Evolutionary conservation across 2,888 invertebrate species (phyloP).

Genomic region (Conchocele bisecta): DNA sequence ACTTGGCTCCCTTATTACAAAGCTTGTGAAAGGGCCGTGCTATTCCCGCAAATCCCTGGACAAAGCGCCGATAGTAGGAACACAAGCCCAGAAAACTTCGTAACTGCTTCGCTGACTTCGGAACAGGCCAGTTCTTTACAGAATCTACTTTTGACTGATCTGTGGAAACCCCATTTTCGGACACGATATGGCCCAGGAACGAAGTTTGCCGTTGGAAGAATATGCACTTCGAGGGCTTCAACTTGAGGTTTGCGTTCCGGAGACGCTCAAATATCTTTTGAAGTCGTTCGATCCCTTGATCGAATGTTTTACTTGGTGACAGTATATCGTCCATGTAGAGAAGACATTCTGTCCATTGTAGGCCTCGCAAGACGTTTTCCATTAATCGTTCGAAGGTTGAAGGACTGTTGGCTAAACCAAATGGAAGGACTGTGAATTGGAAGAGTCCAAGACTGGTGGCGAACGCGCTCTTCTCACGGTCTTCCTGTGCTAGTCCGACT

Average conservation of each 20-base stretch:
- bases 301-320: slow-evolving; percentile 16
- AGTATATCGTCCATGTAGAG: slow-evolving; percentile 59
- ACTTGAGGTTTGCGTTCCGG: slow-evolving; percentile 37
- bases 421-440: not conserved
- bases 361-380: slow-evolving; percentile 42
- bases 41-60: slow-evolving; percentile 28
- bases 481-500: slow-evolving; percentile 30
- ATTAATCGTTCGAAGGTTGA: slow-evolving; percentile 61
- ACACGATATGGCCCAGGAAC: slow-evolving; percentile 47
- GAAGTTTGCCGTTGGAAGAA: slow-evolving; percentile 32
- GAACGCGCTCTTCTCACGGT: not conserved
- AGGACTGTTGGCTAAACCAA: slow-evolving; percentile 35
- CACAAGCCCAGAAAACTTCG: slow-evolving; percentile 30
- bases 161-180: slow-evolving; percentile 39
- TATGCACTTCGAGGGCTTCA: slow-evolving; percentile 52
- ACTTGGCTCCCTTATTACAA: slow-evolving; percentile 12
- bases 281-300: slow-evolving; percentile 23
- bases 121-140: slow-evolving; percentile 42
- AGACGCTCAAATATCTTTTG: slow-evolving; percentile 42
- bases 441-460: slow-evolving; percentile 3
- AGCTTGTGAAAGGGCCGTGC: slow-evolving; percentile 37
- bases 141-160: slow-evolving; percentile 40
- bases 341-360: slow-evolving; percentile 40
- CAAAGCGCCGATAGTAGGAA: slow-evolving; percentile 44
- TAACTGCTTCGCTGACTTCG: slow-evolving; percentile 21